These are phyloP conservation scores for Irena cyanogastra DNA, from an alignment of 2,113 vertebrate species.

Conservation along the genomic window DNA sequence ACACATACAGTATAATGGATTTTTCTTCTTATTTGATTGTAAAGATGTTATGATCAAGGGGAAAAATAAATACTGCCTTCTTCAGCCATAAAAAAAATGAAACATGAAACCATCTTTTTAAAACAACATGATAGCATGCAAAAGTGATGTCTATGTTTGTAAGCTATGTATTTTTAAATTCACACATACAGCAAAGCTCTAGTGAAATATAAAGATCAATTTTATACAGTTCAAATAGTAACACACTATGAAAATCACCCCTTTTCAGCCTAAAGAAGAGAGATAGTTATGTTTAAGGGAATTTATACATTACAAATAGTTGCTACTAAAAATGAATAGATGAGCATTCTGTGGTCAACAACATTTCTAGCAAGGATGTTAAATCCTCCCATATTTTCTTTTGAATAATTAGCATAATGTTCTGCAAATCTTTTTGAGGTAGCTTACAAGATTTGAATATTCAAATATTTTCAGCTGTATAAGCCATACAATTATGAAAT, in stretches of 20 bases:
- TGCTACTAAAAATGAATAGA: slow-evolving; percentile 38
- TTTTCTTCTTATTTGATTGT: slow-evolving; percentile 69
- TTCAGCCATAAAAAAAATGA: slow-evolving; percentile 11
- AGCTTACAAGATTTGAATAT: slow-evolving; percentile 63
- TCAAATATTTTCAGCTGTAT: slow-evolving; percentile 55
- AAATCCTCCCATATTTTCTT: slow-evolving; percentile 23
- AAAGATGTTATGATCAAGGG: slow-evolving; percentile 62
- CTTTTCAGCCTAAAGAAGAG: slow-evolving; percentile 18
- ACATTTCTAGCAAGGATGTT: slow-evolving; percentile 33
- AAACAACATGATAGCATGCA: slow-evolving; percentile 2
- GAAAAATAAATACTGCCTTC: slow-evolving; percentile 57
- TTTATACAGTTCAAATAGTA: slow-evolving; percentile 48
- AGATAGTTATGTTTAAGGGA: slow-evolving; percentile 6
- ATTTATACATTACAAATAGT: slow-evolving; percentile 38
- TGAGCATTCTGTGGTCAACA: slow-evolving; percentile 23
- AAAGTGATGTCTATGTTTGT: slow-evolving; percentile 37
- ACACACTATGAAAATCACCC: neutral
- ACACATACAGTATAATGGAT: slow-evolving; percentile 47
- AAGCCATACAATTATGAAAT: slow-evolving; percentile 63
- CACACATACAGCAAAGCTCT: slow-evolving; percentile 44
- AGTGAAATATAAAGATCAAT: slow-evolving; percentile 61
- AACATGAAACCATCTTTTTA: slow-evolving; percentile 34
- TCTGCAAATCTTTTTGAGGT: slow-evolving; percentile 49
- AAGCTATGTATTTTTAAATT: slow-evolving; percentile 66
- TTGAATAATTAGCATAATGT: slow-evolving; percentile 5